Percentiles rank a stretch among this genome's conserved stretches.
Conservation (phyloP, 2,888 invertebrate species). For the Microctonus brassicae region DNA sequence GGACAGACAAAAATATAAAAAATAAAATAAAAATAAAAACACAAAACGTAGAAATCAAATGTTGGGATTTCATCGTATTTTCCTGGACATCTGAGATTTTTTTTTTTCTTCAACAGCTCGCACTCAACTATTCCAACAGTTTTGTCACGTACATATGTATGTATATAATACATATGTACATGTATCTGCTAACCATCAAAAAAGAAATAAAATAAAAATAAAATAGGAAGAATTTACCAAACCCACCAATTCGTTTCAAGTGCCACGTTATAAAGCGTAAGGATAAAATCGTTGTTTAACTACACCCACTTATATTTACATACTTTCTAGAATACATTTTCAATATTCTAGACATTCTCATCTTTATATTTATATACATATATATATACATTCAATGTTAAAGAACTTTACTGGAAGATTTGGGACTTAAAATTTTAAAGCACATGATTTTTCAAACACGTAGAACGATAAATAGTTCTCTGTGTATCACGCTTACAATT, state of each 20-base stretch:
- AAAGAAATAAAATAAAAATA: background rate
- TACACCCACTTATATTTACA: too few relatives aligned
- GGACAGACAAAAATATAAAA: too few relatives aligned
- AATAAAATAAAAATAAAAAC: background rate
- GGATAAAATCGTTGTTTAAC: conserved; percentile 27
- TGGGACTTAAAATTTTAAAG: too few relatives aligned
- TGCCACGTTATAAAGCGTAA: conserved; percentile 30
- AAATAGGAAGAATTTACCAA: conserved; percentile 16
- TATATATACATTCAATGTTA: background rate
- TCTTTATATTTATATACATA: background rate
- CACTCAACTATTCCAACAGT: conserved; percentile 15
- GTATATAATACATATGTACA: too few relatives aligned
- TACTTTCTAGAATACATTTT: too few relatives aligned
- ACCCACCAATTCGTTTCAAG: conserved; percentile 30
- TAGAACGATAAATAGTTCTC: background rate
- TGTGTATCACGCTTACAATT: background rate
- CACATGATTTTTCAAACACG: background rate
- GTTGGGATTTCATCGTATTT: too few relatives aligned
- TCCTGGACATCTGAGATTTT: too few relatives aligned
- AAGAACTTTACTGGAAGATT: conserved; percentile 4
- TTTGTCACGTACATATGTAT: conserved; percentile 26
- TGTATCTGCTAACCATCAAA: conserved; percentile 1
- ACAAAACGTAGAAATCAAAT: background rate
- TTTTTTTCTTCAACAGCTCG: too few relatives aligned
- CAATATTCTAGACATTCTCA: too few relatives aligned